Evolutionary conservation across 2,797 vertebrate genomes (phyloP).

Genomic region (Eremophila alpestris): DNA sequence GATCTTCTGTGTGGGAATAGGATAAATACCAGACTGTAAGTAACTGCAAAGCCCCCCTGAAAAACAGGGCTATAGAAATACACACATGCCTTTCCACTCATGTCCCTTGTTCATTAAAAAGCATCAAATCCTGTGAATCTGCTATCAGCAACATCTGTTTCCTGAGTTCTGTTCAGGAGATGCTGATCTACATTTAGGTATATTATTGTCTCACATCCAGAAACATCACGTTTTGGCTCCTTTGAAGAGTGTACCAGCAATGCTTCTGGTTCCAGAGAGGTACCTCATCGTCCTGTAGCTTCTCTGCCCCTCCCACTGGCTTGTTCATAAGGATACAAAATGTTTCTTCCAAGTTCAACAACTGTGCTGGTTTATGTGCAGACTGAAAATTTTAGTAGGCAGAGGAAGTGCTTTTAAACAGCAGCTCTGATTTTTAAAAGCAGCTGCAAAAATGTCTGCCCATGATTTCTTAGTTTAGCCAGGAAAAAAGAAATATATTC

Average conservation of each 20-base stretch:
- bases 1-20: not conserved
- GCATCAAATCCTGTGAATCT: not conserved
- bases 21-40: not conserved
- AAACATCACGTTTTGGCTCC: not conserved
- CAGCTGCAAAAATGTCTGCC: not conserved
- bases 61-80: not conserved
- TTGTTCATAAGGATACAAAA: not conserved
- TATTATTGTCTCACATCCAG: not conserved
- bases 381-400: not conserved
- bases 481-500: not conserved
- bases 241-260: not conserved
- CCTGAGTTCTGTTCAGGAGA: not conserved
- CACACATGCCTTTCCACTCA: not conserved
- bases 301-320: not conserved
- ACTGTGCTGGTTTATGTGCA: not conserved
- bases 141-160: not conserved
- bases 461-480: not conserved
- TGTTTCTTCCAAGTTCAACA: not conserved
- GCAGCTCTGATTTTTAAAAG: conserved; percentile 15
- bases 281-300: not conserved
- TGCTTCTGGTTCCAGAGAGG: not conserved
- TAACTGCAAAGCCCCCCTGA: not conserved
- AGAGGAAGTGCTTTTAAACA: not conserved
- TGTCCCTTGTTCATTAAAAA: not conserved
- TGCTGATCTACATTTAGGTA: not conserved